Base-by-base conservation (phyloP, 2,113 vertebrate genomes). In the Notothenia coriiceps region DNA sequence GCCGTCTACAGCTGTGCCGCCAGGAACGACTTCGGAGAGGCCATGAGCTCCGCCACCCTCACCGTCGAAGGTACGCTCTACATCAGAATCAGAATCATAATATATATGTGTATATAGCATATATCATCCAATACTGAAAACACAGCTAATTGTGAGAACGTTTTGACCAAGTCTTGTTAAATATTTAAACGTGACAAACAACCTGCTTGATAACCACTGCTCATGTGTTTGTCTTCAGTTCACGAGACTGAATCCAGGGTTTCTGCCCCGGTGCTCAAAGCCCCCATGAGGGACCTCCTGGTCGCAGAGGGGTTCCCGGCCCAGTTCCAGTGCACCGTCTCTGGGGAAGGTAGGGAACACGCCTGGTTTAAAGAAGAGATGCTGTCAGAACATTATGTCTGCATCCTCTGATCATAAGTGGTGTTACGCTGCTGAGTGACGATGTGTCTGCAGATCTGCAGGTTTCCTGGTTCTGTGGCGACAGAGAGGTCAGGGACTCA, bases 401-500 rank as follows among this genome's bases (percentile, higher is more conserved):
- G 10, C 51, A 44, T 50, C 8, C 13, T 72, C 13, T 1, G 47
- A 25, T 54, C 3, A 1, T 8, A 2, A 5, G 15, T 29, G 2
- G 17, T 20, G 14, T 18, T 46, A 25, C n/a, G n/a, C n/a, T 54
- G 2, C 54, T 84, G 59, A 84, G 47, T 63, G 2, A 14, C 2
- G 29, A 12, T 40, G 35, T 71, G 1, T 80, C 40, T 79, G 10
- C 91, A 99, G 98, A 99, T 86, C 90, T 99, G 40, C 96, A 95
- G 88, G 82, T 97, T 18, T 94, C 96, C 65, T 99, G 98, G 98
- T 98, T 97, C 84, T 94, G 90, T 91, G 96, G 95, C 74, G 95
- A 97, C 82, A 96, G 93, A 90, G 97, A 98, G 93, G 95, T 99
- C 88, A 95, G 94, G 67, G 94, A 97, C 69, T 98, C 98, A 0